Conservation (phyloP, 2,113 vertebrate genomes). For the Calyptommatus sinebrachiatus region DNA sequence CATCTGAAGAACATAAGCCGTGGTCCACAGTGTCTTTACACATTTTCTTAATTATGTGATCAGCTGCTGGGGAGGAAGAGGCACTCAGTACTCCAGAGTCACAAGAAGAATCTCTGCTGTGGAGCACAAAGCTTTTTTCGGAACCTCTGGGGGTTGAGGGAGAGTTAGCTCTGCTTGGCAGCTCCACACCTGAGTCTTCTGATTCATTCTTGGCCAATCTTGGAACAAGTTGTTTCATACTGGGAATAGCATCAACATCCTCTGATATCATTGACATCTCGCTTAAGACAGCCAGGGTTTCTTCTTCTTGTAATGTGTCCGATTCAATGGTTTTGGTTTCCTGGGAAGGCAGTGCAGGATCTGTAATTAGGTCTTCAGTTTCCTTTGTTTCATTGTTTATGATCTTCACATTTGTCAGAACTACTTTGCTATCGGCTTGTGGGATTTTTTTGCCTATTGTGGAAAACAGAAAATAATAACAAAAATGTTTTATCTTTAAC, state of each 20-base stretch:
- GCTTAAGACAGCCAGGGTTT: constrained; percentile 15
- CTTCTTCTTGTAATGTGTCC: constrained; percentile 36
- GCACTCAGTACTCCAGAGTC: constrained; percentile 76
- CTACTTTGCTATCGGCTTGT: constrained; percentile 74
- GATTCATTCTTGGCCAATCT: constrained; percentile 84
- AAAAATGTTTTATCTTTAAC: neutral
- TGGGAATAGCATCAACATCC: constrained; percentile 65
- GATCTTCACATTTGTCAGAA: constrained; percentile 85
- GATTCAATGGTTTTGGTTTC: neutral
- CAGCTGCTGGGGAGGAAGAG: constrained; percentile 65
- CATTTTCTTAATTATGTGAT: constrained; percentile 55
- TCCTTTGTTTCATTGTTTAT: constrained; percentile 70
- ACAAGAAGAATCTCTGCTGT: constrained; percentile 82
- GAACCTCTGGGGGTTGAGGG: constrained; percentile 78
- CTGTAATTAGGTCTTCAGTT: constrained; percentile 56
- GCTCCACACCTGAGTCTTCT: constrained; percentile 84
- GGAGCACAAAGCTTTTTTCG: constrained; percentile 85
- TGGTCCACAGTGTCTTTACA: constrained; percentile 50
- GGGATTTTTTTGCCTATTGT: constrained; percentile 75
- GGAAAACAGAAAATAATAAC: neutral
- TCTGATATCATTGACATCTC: constrained; percentile 47
- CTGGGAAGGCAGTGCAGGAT: constrained; percentile 45
- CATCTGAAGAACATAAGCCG: constrained; percentile 35
- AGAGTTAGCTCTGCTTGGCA: constrained; percentile 82
- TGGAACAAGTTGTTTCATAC: constrained; percentile 60